These are phyloP conservation scores for Euura saliciscinereae DNA, from an alignment of 1,140 invertebrate species.

Conservation along the genomic window DNA sequence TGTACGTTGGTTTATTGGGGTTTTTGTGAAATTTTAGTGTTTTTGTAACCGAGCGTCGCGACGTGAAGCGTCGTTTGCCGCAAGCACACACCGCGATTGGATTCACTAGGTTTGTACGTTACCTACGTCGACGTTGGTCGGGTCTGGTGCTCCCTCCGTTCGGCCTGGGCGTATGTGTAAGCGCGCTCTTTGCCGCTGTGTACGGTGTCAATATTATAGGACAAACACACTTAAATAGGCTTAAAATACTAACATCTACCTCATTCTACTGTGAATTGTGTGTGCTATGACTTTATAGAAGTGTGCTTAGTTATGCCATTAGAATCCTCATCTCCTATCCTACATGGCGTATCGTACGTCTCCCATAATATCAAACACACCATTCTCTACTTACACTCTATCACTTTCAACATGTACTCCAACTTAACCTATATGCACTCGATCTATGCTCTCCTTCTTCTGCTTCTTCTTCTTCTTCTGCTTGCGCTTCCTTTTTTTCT, in stretches of 20 bases:
- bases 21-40: conserved; percentile 10
- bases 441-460: too few relatives aligned
- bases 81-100: conserved; percentile 51
- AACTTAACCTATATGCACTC: too few relatives aligned
- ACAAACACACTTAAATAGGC: conserved; percentile 62
- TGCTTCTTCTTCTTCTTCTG: too few relatives aligned
- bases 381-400: too few relatives aligned
- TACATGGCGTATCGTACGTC: background rate
- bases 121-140: too few relatives aligned
- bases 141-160: conserved; percentile 29
- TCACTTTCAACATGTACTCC: too few relatives aligned
- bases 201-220: conserved; percentile 61
- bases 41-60: conserved; percentile 12
- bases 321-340: background rate
- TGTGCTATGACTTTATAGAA: conserved; percentile 53
- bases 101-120: conserved; percentile 41
- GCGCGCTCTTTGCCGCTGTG: conserved; percentile 51
- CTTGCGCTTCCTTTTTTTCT: background rate
- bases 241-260: conserved; percentile 59
- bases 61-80: conserved; percentile 40
- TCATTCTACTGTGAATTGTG: conserved; percentile 51
- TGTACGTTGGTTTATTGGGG: background rate
- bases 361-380: background rate
- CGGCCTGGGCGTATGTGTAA: conserved; percentile 27
- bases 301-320: conserved; percentile 32